phyloP scores from a whole-genome alignment of 2,113 vertebrate genomes.

The Hirundichthys speculiger region DNA sequence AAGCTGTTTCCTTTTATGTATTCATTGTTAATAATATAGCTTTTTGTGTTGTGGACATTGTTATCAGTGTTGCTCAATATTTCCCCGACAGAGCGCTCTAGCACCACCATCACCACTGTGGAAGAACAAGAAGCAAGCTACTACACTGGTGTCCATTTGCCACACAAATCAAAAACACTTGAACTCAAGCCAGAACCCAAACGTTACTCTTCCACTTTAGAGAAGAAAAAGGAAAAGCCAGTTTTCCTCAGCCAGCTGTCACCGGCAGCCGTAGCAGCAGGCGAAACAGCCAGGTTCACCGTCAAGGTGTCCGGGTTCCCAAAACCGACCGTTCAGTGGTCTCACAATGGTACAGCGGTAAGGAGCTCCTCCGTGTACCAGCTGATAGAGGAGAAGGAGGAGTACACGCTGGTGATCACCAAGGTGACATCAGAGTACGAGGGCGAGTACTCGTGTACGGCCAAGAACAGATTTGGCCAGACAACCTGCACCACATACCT shows the following conservation, averaged over 20 bases:
- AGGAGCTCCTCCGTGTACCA: slow-evolving; percentile 79
- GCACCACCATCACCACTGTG: slow-evolving; percentile 86
- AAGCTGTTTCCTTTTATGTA: not conserved
- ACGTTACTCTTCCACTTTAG: slow-evolving; percentile 81
- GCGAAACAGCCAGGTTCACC: slow-evolving; percentile 86
- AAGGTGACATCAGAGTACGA: slow-evolving; percentile 81
- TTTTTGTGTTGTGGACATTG: slow-evolving; percentile 41
- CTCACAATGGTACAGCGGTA: slow-evolving; percentile 83
- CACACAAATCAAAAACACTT: slow-evolving; percentile 88
- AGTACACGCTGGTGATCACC: slow-evolving; percentile 87
- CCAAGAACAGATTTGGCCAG: slow-evolving; percentile 85
- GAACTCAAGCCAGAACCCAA: slow-evolving; percentile 90
- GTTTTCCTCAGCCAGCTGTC: slow-evolving; percentile 85
- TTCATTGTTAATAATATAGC: slow-evolving; percentile 6
- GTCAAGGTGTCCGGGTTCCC: slow-evolving; percentile 86
- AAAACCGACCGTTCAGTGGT: slow-evolving; percentile 88
- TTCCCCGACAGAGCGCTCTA: slow-evolving; percentile 89
- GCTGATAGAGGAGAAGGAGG: slow-evolving; percentile 84
- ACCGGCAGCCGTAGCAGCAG: slow-evolving; percentile 77
- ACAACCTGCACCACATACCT: slow-evolving; percentile 84
- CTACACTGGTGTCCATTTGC: slow-evolving; percentile 84
- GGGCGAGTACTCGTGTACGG: slow-evolving; percentile 88
- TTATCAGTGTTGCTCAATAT: slow-evolving; percentile 75
- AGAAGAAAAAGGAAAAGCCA: slow-evolving; percentile 85
- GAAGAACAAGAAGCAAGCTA: slow-evolving; percentile 85